These are phyloP conservation scores for Lampropteryx suffumata DNA, from an alignment of 2,888 invertebrate genomes.

Conservation along the genomic window DNA sequence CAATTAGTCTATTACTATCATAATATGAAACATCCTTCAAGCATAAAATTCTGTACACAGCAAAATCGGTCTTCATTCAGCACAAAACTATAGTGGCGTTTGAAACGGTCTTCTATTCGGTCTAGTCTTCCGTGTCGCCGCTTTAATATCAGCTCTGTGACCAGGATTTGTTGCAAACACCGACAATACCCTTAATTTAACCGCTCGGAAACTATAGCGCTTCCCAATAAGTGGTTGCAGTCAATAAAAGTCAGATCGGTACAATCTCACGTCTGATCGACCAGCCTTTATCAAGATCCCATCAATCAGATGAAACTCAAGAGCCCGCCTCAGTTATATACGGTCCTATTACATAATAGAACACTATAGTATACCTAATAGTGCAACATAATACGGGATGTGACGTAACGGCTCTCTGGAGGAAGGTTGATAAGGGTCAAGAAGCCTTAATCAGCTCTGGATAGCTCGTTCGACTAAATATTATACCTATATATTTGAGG, in stretches of 20 bases:
- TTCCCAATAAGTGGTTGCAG: slow-evolving; percentile 11
- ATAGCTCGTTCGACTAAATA: slow-evolving; percentile 22
- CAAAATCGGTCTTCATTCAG: too few relatives aligned
- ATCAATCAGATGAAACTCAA: slow-evolving; percentile 25
- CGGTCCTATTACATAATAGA: slow-evolving; percentile 4
- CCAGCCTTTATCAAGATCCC: slow-evolving; percentile 22
- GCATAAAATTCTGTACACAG: too few relatives aligned
- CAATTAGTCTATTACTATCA: too few relatives aligned
- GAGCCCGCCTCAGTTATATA: slow-evolving; percentile 6
- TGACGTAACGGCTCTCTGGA: slow-evolving; percentile 20
- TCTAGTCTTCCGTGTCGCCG: too few relatives aligned
- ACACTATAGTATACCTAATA: neutral
- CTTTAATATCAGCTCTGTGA: too few relatives aligned
- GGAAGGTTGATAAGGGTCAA: slow-evolving; percentile 30
- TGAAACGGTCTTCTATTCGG: too few relatives aligned
- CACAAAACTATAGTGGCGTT: too few relatives aligned
- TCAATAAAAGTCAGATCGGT: slow-evolving; percentile 16
- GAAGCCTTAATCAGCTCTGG: slow-evolving; percentile 28
- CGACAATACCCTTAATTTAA: neutral
- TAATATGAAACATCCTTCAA: too few relatives aligned
- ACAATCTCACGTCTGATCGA: slow-evolving; percentile 12
- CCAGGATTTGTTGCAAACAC: neutral
- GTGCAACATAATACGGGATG: slow-evolving; percentile 10
- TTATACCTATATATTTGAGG: slow-evolving; percentile 13
- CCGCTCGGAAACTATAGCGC: neutral